Base-by-base conservation (phyloP, 2,888 invertebrate genomes). In the Phyto melanocephala region DNA sequence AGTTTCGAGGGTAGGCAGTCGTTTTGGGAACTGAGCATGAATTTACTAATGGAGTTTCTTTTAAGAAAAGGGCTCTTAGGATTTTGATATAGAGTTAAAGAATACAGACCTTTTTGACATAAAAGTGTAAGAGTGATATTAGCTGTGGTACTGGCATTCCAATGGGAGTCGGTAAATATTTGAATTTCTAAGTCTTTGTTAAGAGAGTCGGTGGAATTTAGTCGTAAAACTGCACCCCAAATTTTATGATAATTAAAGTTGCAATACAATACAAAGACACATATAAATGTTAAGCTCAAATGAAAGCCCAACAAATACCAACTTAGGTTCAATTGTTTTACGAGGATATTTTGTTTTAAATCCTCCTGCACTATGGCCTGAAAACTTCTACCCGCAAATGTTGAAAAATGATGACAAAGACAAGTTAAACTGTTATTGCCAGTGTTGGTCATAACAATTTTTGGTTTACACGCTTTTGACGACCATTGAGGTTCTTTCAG, bases 151-250 rank as follows among this genome's bases (percentile, higher is more conserved):
- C 83, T 81, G 10, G 88, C 83, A 75, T 85, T 63, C 35, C 63
- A 74, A 7, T 86, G 84, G 7, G 85, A 85, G 11, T 86, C 87
- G 3, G 88, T 87, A n/a, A 77, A 83, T 7, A 88, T 84, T 11
- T 74, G 62, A 0, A 81, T 22, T 6, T 65, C 22, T 1, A 80
- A n/a, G 4, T 68, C 62, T 6, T 72, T 11, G 3, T 24, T 28
- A 2, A 15, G 35, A 0, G 47, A 17, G 0, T 28, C 40, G 0
- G 11, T 6, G 1, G 74, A 11, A 20, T 83, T 74, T 0, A 56
- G 37, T 1, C 80, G 22, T 0, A 84, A 52, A 45, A 63, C 50
- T 28, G 75, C 45, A 0, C 20, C 58, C 8, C 65, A 20, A 10
- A 70, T 52, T 5, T 52, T 22, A 8, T 58, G 45, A 0, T 22